Evolutionary conservation across 2,113 vertebrate genomes (phyloP).

Genomic region (Donacobius atricapilla): DNA sequence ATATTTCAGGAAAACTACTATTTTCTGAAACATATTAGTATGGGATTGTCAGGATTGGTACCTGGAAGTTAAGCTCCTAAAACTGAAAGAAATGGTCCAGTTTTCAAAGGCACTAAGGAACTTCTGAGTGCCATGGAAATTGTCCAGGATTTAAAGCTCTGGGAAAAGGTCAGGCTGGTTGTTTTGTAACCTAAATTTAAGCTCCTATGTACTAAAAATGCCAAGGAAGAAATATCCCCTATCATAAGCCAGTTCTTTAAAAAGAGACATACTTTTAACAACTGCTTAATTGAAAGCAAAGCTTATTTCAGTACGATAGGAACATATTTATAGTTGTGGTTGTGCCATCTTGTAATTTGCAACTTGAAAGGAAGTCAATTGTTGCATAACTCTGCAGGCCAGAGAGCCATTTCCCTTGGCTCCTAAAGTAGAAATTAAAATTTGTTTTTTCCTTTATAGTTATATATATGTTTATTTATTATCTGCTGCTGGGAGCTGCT

Average conservation of each 20-base stretch:
- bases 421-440: not conserved
- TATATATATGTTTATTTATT: not conserved
- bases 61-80: not conserved
- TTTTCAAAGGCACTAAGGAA: not conserved
- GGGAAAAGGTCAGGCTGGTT: not conserved
- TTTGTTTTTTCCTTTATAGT: not conserved
- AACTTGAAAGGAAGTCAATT: not conserved
- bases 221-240: not conserved
- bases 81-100: not conserved
- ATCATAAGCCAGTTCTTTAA: not conserved
- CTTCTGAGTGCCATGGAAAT: not conserved
- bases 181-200: constrained; percentile 31
- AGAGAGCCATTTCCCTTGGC: not conserved
- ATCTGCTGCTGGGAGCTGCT: not conserved
- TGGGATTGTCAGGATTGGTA: not conserved
- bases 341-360: not conserved
- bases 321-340: not conserved
- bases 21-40: not conserved
- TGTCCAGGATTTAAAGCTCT: not conserved
- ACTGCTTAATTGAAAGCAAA: constrained; percentile 25
- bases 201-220: constrained; percentile 17
- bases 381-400: not conserved
- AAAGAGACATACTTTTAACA: not conserved
- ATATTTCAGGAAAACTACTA: not conserved
- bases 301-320: not conserved